Conservation (phyloP, 2,113 vertebrate species). For the Cardinalis cardinalis region DNA sequence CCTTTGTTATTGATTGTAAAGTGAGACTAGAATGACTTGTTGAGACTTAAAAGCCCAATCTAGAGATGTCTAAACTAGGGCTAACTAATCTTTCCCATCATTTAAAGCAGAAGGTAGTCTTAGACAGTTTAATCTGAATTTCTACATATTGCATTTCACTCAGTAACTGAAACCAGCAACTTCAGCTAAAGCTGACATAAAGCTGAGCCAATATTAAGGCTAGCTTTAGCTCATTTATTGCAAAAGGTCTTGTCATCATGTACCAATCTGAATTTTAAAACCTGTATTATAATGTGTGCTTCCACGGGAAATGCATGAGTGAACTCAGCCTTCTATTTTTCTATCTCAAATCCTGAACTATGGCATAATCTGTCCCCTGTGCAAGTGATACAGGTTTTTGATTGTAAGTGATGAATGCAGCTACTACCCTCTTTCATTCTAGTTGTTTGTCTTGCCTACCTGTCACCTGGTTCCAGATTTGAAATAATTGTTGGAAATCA, state of each 20-base stretch:
- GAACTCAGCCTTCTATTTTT: neutral
- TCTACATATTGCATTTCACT: neutral
- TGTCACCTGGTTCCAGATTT: neutral
- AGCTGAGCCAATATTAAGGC: neutral
- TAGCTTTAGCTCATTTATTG: neutral
- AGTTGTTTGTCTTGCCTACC: neutral
- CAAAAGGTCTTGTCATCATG: neutral
- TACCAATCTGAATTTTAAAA: neutral
- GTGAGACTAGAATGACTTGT: neutral
- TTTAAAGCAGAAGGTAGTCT: neutral
- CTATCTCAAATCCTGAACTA: neutral
- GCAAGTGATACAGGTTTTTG: neutral
- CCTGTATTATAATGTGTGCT: accelerated
- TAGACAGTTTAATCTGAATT: neutral
- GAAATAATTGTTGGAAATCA: neutral
- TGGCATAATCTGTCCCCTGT: neutral
- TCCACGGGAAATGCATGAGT: neutral
- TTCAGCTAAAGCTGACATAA: neutral
- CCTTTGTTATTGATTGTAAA: neutral
- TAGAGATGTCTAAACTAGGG: neutral
- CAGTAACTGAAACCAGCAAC: neutral
- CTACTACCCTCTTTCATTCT: neutral
- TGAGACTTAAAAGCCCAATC: neutral
- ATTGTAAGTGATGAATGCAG: neutral
- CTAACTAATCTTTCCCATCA: neutral